Percentiles rank a stretch among this genome's conserved stretches.
Evolutionary conservation across 2,113 vertebrate genomes (phyloP).

Genomic region (Chionis minor): DNA sequence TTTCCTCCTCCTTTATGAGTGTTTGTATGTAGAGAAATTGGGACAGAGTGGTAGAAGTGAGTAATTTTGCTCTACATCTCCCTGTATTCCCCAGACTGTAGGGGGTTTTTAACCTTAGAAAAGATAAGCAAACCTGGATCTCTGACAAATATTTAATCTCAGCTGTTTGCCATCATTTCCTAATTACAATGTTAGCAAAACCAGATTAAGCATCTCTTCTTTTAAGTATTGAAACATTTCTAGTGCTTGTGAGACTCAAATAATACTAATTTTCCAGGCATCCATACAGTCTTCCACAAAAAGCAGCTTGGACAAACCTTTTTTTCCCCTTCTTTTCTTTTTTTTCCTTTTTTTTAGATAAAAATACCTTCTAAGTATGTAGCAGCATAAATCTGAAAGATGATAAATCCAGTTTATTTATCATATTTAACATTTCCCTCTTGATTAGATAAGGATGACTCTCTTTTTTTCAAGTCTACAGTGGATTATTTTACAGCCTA

Average conservation of each 20-base stretch:
- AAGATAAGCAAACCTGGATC: neutral
- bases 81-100: neutral
- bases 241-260: neutral
- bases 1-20: neutral
- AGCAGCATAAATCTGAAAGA: neutral
- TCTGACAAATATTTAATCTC: neutral
- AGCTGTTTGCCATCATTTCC: neutral
- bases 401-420: neutral
- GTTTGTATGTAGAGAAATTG: neutral
- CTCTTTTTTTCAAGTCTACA: no score
- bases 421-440: neutral
- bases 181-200: neutral
- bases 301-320: neutral
- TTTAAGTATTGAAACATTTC: neutral
- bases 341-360: no score
- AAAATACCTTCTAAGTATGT: neutral
- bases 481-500: no score
- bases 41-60: neutral
- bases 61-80: neutral
- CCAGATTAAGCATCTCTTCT: neutral
- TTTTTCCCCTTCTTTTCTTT: no score
- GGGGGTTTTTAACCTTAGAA: neutral
- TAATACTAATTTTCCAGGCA: neutral
- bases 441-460: neutral
- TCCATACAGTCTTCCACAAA: neutral